A percentile compares a stretch with the other conserved stretches of the same genome.
Conservation (phyloP, 1,140 invertebrate genomes). For the Drosophila truncata region DNA sequence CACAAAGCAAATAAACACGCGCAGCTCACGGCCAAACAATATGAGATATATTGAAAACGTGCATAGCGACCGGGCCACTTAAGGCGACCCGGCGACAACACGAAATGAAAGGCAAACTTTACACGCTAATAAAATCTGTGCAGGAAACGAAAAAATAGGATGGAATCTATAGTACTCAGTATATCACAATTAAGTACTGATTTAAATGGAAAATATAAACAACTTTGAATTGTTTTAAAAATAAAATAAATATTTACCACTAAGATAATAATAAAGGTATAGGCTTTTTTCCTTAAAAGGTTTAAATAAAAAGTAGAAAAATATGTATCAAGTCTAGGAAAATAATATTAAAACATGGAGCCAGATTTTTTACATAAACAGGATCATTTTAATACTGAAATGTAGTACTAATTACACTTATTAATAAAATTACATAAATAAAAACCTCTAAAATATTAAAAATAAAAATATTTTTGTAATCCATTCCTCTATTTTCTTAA, state of each 20-base stretch:
- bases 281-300: no score
- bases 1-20: conserved; percentile 78
- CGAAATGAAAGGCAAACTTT: conserved; percentile 75
- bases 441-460: no score
- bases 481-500: no score
- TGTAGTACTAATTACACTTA: no score
- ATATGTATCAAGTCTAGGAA: no score
- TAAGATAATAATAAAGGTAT: background rate
- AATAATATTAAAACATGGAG: no score
- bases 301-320: no score
- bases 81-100: conserved; percentile 55
- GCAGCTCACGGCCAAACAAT: conserved; percentile 77
- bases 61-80: conserved; percentile 68
- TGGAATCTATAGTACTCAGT: conserved; percentile 1
- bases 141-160: background rate
- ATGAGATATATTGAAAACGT: conserved; percentile 83
- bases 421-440: no score
- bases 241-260: background rate
- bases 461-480: no score
- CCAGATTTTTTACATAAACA: no score
- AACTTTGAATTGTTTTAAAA: background rate
- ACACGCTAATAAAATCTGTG: conserved; percentile 72
- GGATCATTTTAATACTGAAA: no score
- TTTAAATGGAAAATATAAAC: background rate
- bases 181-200: no score